Evolutionary conservation across 2,797 vertebrate genomes (phyloP).

Genomic region (Gymnothorax javanicus): DNA sequence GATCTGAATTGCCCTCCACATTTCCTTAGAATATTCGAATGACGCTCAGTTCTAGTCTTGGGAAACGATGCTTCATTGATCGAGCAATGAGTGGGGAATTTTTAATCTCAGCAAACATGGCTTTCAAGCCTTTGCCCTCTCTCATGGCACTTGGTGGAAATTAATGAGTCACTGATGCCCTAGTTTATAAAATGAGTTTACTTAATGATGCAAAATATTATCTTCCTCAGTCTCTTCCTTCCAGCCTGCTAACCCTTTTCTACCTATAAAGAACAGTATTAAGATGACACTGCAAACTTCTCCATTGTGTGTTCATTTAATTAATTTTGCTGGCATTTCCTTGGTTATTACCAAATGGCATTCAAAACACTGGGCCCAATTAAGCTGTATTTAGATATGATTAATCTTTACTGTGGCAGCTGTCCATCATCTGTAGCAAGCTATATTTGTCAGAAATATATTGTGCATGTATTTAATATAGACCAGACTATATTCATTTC

Average conservation of each 20-base stretch:
- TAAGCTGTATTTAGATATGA: conserved; percentile 8
- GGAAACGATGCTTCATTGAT: background rate
- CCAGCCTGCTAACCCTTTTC: background rate
- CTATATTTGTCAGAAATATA: conserved; percentile 5
- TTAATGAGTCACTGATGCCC: background rate
- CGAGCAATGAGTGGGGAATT: background rate
- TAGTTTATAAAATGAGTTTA: background rate
- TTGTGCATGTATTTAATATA: background rate
- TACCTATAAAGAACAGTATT: conserved; percentile 1
- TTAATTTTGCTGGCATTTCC: conserved; percentile 12
- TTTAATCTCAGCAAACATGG: background rate
- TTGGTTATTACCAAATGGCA: conserved; percentile 29
- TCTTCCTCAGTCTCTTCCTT: background rate
- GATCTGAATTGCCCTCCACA: background rate
- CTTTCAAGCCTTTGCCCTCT: background rate
- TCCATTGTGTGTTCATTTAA: conserved; percentile 19
- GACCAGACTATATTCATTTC: background rate
- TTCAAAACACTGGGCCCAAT: conserved; percentile 25
- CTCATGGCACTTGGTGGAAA: background rate
- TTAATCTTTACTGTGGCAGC: conserved; percentile 2
- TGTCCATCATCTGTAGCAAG: background rate
- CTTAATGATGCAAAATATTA: conserved; percentile 11
- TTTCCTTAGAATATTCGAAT: background rate
- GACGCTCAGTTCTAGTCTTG: background rate
- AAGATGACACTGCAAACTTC: background rate